Percentiles rank a stretch among this genome's conserved stretches.
Conservation (phyloP, 2,888 invertebrate species). For the Cataglyphis rosenhaueri region DNA sequence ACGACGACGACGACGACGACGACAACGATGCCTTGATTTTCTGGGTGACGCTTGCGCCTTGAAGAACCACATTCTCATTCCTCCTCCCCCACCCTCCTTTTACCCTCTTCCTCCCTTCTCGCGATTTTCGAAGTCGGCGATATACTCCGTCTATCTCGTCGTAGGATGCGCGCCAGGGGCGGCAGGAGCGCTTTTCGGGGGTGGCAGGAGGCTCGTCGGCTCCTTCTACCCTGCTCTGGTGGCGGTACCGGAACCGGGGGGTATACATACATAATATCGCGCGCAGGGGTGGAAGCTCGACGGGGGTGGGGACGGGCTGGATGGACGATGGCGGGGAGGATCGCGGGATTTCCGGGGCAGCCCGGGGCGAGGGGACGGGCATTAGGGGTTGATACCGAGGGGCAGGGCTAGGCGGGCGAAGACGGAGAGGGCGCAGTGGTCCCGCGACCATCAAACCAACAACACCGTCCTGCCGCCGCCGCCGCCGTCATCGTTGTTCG, state of each 20-base stretch:
- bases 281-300: conserved; percentile 63
- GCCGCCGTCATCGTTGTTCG: conserved; percentile 70
- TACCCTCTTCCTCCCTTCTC: background rate
- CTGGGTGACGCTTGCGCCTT: conserved; percentile 81
- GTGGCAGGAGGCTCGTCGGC: conserved; percentile 44
- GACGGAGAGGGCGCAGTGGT: conserved; percentile 86
- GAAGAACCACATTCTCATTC: conserved; percentile 47
- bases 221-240: background rate
- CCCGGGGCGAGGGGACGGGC: conserved; percentile 64
- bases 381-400: conserved; percentile 79
- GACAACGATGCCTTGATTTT: conserved; percentile 72
- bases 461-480: conserved; percentile 79
- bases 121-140: background rate
- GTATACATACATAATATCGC: conserved; percentile 21
- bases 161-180: conserved; percentile 72
- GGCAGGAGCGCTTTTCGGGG: conserved; percentile 65
- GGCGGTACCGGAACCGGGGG: conserved; percentile 2
- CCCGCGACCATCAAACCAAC: conserved; percentile 86
- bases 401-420: conserved; percentile 83
- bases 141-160: conserved; percentile 15
- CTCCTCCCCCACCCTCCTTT: background rate
- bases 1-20: conserved; percentile 19
- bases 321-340: conserved; percentile 63
- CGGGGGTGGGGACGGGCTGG: conserved; percentile 60
- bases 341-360: conserved; percentile 73